These are phyloP conservation scores for Pachyuromys duprasi DNA, from an alignment of 2,797 vertebrate species.

Conservation along the genomic window DNA sequence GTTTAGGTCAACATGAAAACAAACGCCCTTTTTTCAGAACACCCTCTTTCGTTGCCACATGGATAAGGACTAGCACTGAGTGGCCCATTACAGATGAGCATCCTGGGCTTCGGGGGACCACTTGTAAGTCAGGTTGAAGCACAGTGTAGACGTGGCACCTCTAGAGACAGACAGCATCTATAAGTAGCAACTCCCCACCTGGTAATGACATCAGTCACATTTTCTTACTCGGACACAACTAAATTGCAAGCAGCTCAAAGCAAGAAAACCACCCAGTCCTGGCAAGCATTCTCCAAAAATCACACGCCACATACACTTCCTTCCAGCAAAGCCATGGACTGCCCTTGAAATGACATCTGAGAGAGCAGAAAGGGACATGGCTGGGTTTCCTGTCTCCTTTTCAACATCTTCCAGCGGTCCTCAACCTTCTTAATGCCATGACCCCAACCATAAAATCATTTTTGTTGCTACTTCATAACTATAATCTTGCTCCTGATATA, in stretches of 20 bases:
- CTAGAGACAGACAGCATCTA: not conserved
- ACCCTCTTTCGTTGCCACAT: not conserved
- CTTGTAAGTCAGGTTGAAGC: not conserved
- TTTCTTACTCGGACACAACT: not conserved
- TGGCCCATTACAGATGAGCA: not conserved
- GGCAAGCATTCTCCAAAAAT: not conserved
- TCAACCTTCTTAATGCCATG: not conserved
- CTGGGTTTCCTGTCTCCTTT: slow-evolving; percentile 65
- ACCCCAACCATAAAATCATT: not conserved
- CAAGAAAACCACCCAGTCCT: slow-evolving; percentile 19
- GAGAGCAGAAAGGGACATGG: slow-evolving; percentile 38
- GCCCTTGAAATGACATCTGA: slow-evolving; percentile 47
- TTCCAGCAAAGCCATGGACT: slow-evolving; percentile 13
- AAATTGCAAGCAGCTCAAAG: not conserved
- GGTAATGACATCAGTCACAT: not conserved
- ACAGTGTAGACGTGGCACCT: not conserved
- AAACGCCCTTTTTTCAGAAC: not conserved
- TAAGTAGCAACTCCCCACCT: not conserved
- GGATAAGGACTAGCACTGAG: not conserved
- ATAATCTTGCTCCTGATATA: not conserved
- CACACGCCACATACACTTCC: slow-evolving; percentile 50
- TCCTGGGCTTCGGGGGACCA: not conserved
- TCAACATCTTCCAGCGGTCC: slow-evolving; percentile 36
- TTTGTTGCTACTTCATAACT: not conserved
- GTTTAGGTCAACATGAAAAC: slow-evolving; percentile 32